These are phyloP conservation scores for Sycobia sp. DNA, from an alignment of 1,140 invertebrate genomes.

Conservation along the genomic window DNA sequence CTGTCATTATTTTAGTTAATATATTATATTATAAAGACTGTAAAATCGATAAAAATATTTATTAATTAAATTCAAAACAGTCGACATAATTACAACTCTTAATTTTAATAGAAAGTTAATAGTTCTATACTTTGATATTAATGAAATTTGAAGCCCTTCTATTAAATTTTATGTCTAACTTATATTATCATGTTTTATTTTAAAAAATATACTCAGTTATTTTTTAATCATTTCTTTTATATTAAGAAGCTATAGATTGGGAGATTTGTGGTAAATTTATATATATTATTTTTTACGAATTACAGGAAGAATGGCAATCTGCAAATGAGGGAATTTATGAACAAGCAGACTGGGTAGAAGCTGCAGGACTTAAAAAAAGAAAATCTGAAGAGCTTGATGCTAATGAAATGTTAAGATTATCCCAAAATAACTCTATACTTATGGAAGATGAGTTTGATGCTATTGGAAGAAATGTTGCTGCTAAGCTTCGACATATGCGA, in stretches of 20 bases:
- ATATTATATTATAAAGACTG: too few species aligned
- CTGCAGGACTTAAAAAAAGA: slow-evolving; percentile 44
- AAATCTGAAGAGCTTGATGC: slow-evolving; percentile 49
- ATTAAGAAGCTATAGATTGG: too few species aligned
- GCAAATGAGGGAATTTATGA: slow-evolving; percentile 49
- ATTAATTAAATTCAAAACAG: too few species aligned
- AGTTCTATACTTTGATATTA: too few species aligned
- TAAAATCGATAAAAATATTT: too few species aligned
- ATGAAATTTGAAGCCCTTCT: too few species aligned
- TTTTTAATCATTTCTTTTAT: not conserved
- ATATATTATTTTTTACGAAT: slow-evolving; percentile 13
- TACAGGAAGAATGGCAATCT: slow-evolving; percentile 50
- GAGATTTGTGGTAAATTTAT: too few species aligned
- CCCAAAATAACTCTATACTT: slow-evolving; percentile 49
- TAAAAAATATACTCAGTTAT: not conserved
- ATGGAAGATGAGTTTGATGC: slow-evolving; percentile 59
- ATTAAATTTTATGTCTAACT: too few species aligned
- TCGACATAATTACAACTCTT: too few species aligned
- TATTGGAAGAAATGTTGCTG: slow-evolving; percentile 57
- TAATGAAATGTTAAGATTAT: slow-evolving; percentile 45
- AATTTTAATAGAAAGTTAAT: too few species aligned
- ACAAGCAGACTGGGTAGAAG: slow-evolving; percentile 50
- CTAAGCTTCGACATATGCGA: slow-evolving; percentile 57
- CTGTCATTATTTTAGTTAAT: too few species aligned
- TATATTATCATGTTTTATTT: not conserved